Conservation (phyloP, 1,140 invertebrate genomes). For the Trichonephila inaurata region DNA sequence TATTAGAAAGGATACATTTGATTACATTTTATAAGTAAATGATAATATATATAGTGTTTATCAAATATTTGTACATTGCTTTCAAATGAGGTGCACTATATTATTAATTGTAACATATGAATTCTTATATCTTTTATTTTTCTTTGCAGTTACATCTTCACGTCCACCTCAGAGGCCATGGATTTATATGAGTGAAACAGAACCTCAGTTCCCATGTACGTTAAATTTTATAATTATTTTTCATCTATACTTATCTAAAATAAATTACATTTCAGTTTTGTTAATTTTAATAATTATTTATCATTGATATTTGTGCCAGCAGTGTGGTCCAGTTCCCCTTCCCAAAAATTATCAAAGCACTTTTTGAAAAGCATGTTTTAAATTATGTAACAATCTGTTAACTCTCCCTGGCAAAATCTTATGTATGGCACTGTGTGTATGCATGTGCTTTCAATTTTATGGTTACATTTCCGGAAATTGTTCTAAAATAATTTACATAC, state of each 20-base stretch:
- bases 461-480: background rate
- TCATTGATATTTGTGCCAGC: too few relatives aligned
- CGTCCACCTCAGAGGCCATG: conserved; percentile 95
- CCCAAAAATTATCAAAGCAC: background rate
- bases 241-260: background rate
- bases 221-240: background rate
- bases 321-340: background rate
- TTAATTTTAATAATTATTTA: too few relatives aligned
- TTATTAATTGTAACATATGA: background rate
- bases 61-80: too few relatives aligned
- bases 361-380: background rate
- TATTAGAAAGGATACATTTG: too few relatives aligned
- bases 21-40: too few relatives aligned
- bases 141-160: conserved; percentile 92
- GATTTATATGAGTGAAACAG: conserved; percentile 93
- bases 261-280: too few relatives aligned
- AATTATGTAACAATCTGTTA: background rate
- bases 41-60: too few relatives aligned
- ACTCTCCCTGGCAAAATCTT: too few relatives aligned
- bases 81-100: too few relatives aligned
- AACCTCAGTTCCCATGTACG: conserved; percentile 84
- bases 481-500: background rate
- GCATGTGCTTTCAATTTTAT: too few relatives aligned
- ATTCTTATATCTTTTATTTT: conserved; percentile 77
- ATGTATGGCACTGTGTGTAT: too few relatives aligned